A percentile compares a stretch with the other conserved stretches of the same genome.
Evolutionary conservation across 1,140 invertebrate genomes (phyloP).

Genomic region (Drosophila lacertosa): DNA sequence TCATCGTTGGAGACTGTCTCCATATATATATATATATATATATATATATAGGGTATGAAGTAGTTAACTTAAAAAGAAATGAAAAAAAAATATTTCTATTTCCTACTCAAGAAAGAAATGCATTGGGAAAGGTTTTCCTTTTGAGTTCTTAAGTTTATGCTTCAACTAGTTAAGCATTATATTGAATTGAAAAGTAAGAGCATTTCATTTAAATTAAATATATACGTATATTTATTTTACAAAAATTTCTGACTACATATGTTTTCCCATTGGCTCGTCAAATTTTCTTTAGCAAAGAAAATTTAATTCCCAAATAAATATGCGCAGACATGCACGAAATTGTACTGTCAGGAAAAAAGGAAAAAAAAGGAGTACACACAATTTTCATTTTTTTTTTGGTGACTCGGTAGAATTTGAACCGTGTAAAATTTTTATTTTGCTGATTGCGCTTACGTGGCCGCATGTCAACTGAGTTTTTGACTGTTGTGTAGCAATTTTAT

Average conservation of each 20-base stretch:
- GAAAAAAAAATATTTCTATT: no score
- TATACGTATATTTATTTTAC: no score
- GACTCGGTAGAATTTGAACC: slow-evolving; percentile 6
- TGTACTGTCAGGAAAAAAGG: background rate
- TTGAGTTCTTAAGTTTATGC: no score
- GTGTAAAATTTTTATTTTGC: slow-evolving; percentile 23
- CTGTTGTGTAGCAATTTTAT: background rate
- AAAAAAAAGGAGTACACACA: slow-evolving; percentile 1
- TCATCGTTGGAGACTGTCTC: no score
- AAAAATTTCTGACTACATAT: background rate
- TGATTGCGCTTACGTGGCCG: slow-evolving; percentile 26
- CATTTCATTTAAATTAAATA: no score
- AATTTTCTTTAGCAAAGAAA: background rate
- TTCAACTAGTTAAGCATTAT: no score
- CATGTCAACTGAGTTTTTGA: slow-evolving; percentile 17
- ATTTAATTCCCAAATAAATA: slow-evolving; percentile 13
- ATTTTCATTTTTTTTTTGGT: slow-evolving; percentile 23
- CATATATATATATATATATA: no score
- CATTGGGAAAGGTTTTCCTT: no score
- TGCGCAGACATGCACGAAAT: slow-evolving; percentile 7
- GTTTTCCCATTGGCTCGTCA: background rate
- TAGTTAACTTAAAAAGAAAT: no score
- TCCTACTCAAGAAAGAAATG: no score
- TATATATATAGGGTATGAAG: no score
- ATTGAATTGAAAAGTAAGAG: no score